phyloP scores from a whole-genome alignment of 2,797 vertebrate genomes.

The Takifugu rubripes region DNA sequence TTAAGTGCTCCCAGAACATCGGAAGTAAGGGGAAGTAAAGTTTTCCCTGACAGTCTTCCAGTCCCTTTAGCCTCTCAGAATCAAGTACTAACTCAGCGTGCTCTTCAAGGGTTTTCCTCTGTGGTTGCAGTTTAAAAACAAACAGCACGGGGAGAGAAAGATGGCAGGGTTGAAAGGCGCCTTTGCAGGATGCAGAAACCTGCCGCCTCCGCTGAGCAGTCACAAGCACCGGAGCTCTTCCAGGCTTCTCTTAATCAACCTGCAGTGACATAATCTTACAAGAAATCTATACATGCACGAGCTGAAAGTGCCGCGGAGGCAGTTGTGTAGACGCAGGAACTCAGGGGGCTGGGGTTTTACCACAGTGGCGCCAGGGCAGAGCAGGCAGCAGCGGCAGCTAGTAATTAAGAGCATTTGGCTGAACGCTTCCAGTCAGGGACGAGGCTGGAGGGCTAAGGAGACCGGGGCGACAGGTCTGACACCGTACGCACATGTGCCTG shows the following conservation, averaged over 20 bases:
- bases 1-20: constrained; percentile 27
- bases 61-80: constrained; percentile 22
- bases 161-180: constrained; percentile 4
- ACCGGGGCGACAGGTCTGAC: constrained; percentile 68
- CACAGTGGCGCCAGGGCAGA: constrained; percentile 69
- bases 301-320: background rate
- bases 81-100: constrained; percentile 16
- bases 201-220: constrained; percentile 16
- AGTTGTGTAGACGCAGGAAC: constrained; percentile 28
- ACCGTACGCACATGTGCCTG: constrained; percentile 33
- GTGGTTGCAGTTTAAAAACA: constrained; percentile 25
- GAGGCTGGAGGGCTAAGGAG: constrained; percentile 60
- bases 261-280: constrained; percentile 11
- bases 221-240: background rate
- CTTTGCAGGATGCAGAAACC: constrained; percentile 18
- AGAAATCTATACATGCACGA: background rate
- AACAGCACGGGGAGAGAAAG: constrained; percentile 15
- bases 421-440: constrained; percentile 62
- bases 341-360: constrained; percentile 62
- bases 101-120: constrained; percentile 18
- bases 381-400: constrained; percentile 65
- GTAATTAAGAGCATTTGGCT: constrained; percentile 70
- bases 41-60: constrained; percentile 27
- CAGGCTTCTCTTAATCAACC: constrained; percentile 25
- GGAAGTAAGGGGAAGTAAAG: constrained; percentile 29